phyloP scores from a whole-genome alignment of 1,140 invertebrate species.

The Bombus fervidus region DNA sequence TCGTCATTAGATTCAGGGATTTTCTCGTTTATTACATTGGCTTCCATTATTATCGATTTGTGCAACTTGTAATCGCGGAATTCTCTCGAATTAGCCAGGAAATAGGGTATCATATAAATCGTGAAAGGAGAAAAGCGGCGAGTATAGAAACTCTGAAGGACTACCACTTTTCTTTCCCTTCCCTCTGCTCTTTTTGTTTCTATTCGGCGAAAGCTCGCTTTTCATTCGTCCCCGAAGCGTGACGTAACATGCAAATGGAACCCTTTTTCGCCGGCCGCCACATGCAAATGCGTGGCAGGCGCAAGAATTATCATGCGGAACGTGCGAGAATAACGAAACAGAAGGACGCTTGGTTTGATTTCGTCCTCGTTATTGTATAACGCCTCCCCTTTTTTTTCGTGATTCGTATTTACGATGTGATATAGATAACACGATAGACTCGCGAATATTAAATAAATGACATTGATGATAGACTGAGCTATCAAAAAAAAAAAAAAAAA shows the following conservation, averaged over 20 bases:
- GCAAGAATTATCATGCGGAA: slow-evolving; percentile 52
- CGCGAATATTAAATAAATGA: slow-evolving; percentile 1
- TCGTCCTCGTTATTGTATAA: not conserved
- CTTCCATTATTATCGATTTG: not conserved
- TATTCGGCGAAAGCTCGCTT: slow-evolving; percentile 16
- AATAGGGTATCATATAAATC: not conserved
- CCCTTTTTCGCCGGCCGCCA: slow-evolving; percentile 19
- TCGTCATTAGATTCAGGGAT: no score
- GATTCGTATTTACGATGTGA: slow-evolving; percentile 17
- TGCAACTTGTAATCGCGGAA: not conserved
- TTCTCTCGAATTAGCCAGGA: not conserved
- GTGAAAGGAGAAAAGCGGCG: not conserved
- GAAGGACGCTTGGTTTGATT: slow-evolving; percentile 40
- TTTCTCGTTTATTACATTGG: not conserved
- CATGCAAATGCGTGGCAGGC: slow-evolving; percentile 50
- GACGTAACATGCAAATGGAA: slow-evolving; percentile 50
- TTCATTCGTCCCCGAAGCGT: slow-evolving; percentile 8
- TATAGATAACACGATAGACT: not conserved
- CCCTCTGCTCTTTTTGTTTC: not conserved
- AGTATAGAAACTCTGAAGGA: not conserved
- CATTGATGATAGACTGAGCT: not conserved
- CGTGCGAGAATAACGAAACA: slow-evolving; percentile 49
- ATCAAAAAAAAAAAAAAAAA: not conserved
- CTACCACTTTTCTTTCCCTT: not conserved
- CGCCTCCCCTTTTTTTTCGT: not conserved